A percentile compares a stretch with the other conserved stretches of the same genome.
Conservation (phyloP, 2,113 vertebrate species). For the Lota lota region DNA sequence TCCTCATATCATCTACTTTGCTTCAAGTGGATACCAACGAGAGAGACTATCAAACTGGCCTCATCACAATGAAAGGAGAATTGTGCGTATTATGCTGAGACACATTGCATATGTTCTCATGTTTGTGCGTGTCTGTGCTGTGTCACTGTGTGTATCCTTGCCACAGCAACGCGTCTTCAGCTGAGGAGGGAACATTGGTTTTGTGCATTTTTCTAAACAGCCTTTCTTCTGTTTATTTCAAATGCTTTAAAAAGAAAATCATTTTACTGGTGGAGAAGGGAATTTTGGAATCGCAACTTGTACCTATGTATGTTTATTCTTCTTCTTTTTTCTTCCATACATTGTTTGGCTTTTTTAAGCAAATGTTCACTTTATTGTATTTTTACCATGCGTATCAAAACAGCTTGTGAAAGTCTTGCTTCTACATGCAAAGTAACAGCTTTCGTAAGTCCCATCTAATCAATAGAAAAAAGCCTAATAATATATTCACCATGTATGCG, state of each 20-base stretch:
- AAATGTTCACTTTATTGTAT: slow-evolving; percentile 36
- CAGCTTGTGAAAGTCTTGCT: slow-evolving; percentile 57
- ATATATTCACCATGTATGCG: slow-evolving; percentile 76
- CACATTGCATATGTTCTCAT: slow-evolving; percentile 22
- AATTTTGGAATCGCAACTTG: slow-evolving; percentile 7
- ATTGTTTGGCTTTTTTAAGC: slow-evolving; percentile 41
- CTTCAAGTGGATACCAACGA: slow-evolving; percentile 5
- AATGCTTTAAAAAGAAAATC: slow-evolving; percentile 33
- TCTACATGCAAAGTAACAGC: slow-evolving; percentile 61
- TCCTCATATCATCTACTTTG: slow-evolving; percentile 1
- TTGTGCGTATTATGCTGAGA: slow-evolving; percentile 34
- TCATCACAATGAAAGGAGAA: slow-evolving; percentile 32
- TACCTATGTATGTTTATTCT: slow-evolving; percentile 20
- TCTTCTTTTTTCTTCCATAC: slow-evolving; percentile 29
- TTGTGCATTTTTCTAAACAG: slow-evolving; percentile 17
- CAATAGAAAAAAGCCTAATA: slow-evolving; percentile 58
- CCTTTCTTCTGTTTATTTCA: slow-evolving; percentile 27
- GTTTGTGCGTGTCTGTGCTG: neutral
- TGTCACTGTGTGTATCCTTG: neutral
- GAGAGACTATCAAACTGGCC: slow-evolving; percentile 16
- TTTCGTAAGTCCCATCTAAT: slow-evolving; percentile 68
- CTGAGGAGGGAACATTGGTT: slow-evolving; percentile 20
- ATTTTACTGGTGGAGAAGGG: slow-evolving; percentile 20
- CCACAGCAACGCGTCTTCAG: slow-evolving; percentile 6
- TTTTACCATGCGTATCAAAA: slow-evolving; percentile 54